Evolutionary conservation across 2,797 vertebrate genomes (phyloP), one percentile per base, ranked within the genome.

Genomic region (Fistularia commersonii): DNA sequence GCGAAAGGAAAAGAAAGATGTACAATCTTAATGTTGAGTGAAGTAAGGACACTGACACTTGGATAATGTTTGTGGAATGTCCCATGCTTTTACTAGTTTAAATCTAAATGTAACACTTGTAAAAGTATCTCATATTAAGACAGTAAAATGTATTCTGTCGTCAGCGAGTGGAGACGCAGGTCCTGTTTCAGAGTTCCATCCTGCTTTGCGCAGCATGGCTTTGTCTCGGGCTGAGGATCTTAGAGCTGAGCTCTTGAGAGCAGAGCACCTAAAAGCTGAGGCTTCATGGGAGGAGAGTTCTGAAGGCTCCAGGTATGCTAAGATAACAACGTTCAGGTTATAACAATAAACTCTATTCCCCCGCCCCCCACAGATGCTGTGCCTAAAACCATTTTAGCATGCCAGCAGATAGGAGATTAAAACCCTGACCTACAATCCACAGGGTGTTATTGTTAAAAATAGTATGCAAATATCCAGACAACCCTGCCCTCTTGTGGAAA

Each of bases 241-340:
- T 40, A 84, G 90, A 74, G 85, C 86, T 5, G 89, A 91, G 60
- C 85, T 90, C 44, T 48, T 91, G 56, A 80, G 89, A 73, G 80
- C 89, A 13, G 90, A 90, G 53, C 87, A 91, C 64, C 67, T 88
- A 49, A 91, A 88, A 76, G 86, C 88, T 10, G 90, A 90, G 65
- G 79, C 85, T 42, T 48, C 75, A 31, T 91, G 88, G 87, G 90
- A 91, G 51, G 89, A 87, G 45, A 80, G 62, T 70, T 63, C 71
- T 23, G 82, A 80, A 2, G 73, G 77, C 37, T 81, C 83, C 51
- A 82, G 87, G 89, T 90, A 72, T 79, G 58, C 51, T 57, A 65
- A 64, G 43, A 63, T 54, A 64, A 69, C 44, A 48, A n/a, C 31
- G 34, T 40, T 49, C 38, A 38, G 43, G 48, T 66, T 14, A 43